phyloP scores from a whole-genome alignment of 2,888 invertebrate species.

The Epinotia bilunana region DNA sequence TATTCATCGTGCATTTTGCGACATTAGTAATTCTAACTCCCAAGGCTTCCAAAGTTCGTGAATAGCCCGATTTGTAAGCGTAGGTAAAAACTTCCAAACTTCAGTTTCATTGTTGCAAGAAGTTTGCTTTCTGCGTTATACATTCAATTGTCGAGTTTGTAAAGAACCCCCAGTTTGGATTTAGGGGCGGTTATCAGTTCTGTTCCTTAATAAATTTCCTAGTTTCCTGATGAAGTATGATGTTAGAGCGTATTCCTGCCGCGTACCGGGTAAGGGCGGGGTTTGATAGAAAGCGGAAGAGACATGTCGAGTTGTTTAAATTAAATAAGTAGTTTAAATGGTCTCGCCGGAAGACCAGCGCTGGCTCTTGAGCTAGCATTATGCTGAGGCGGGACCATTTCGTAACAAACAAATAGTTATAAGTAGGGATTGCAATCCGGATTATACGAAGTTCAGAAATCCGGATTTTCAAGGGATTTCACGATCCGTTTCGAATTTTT shows the following conservation, averaged over 20 bases:
- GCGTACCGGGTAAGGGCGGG: slow-evolving; percentile 37
- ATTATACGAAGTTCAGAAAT: too few relatives aligned
- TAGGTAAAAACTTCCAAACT: slow-evolving; percentile 42
- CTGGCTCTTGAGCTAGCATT: too few relatives aligned
- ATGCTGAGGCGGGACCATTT: too few relatives aligned
- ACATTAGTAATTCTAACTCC: slow-evolving; percentile 42
- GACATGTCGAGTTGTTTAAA: too few relatives aligned
- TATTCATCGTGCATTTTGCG: slow-evolving; percentile 10
- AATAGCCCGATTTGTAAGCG: slow-evolving; percentile 43
- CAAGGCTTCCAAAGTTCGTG: slow-evolving; percentile 25
- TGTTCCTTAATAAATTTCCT: slow-evolving; percentile 44
- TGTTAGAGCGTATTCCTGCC: slow-evolving; percentile 41
- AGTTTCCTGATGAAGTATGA: slow-evolving; percentile 43
- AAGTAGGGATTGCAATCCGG: too few relatives aligned
- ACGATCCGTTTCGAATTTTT: too few relatives aligned
- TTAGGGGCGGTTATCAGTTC: slow-evolving; percentile 38
- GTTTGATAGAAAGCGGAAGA: not conserved
- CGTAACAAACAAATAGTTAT: too few relatives aligned
- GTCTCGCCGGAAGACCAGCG: too few relatives aligned
- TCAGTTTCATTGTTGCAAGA: slow-evolving; percentile 33
- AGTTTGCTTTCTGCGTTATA: slow-evolving; percentile 40
- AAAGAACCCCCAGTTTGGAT: slow-evolving; percentile 23
- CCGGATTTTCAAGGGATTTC: too few relatives aligned
- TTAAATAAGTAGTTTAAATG: too few relatives aligned
- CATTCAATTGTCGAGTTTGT: slow-evolving; percentile 37